These are phyloP conservation scores for Chalcosyrphus nemorum DNA, from an alignment of 2,888 invertebrate species.

Conservation along the genomic window DNA sequence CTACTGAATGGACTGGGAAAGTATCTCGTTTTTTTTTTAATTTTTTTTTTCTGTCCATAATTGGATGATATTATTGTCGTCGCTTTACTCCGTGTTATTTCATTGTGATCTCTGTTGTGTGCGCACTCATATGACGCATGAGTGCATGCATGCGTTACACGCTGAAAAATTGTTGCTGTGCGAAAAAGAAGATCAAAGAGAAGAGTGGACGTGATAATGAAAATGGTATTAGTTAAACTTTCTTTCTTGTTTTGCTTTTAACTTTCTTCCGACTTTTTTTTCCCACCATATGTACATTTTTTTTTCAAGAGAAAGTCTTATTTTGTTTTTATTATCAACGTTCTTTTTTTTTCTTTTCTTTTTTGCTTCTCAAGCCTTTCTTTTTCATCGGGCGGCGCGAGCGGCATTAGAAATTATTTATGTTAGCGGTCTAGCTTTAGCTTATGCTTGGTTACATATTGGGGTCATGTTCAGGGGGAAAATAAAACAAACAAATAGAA, in stretches of 20 bases:
- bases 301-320: conserved; percentile 55
- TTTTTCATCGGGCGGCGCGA: conserved; percentile 36
- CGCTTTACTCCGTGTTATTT: background rate
- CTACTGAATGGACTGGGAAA: conserved; percentile 24
- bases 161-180: background rate
- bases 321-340: conserved; percentile 24
- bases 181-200: conserved; percentile 8
- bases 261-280: conserved; percentile 56
- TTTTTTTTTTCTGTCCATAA: conserved; percentile 12
- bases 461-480: conserved; percentile 53
- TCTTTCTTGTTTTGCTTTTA: conserved; percentile 63
- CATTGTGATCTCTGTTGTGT: conserved; percentile 29
- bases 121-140: conserved; percentile 30
- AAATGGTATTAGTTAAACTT: conserved; percentile 61
- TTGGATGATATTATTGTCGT: background rate
- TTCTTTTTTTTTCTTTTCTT: conserved; percentile 11
- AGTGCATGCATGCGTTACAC: conserved; percentile 49
- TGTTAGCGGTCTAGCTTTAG: conserved; percentile 6
- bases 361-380: conserved; percentile 53
- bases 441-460: conserved; percentile 52
- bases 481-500: conserved; percentile 13
- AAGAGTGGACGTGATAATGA: conserved; percentile 20
- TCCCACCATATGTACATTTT: background rate
- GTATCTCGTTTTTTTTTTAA: background rate
- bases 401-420: conserved; percentile 44